Evolutionary conservation across 2,113 vertebrate genomes (phyloP).

Genomic region (Strix uralensis): DNA sequence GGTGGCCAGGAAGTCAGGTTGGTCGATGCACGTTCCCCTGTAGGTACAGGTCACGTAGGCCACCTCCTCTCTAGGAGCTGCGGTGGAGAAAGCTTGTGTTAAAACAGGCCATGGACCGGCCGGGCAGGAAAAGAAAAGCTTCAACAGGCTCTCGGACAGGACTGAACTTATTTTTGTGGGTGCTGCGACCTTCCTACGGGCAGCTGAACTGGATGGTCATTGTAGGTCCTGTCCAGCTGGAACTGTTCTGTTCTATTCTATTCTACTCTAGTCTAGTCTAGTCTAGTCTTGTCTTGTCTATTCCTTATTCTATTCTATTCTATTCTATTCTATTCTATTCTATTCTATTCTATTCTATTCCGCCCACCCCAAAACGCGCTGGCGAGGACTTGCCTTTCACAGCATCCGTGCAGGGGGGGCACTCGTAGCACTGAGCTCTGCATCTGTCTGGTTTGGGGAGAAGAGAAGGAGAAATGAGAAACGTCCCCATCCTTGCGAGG

Average conservation of each 20-base stretch:
- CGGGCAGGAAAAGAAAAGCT: accelerated
- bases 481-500: accelerated
- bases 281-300: too few relatives aligned
- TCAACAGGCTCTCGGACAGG: accelerated
- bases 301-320: too few relatives aligned
- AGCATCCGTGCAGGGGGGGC: neutral
- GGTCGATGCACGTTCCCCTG: neutral
- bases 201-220: too few relatives aligned
- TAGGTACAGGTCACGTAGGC: slow-evolving; percentile 33
- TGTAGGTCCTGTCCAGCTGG: too few relatives aligned
- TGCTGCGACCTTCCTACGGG: neutral
- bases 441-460: neutral
- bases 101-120: accelerated
- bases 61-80: neutral
- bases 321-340: too few relatives aligned
- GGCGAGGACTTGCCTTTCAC: neutral
- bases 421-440: neutral
- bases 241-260: too few relatives aligned
- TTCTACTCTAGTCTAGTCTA: too few relatives aligned
- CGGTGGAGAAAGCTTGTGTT: neutral
- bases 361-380: neutral
- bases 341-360: too few relatives aligned
- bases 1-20: slow-evolving; percentile 47
- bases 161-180: accelerated
- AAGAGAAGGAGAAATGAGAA: neutral